phyloP scores from a whole-genome alignment of 2,888 invertebrate genomes.

The Stomorhina lunata region DNA sequence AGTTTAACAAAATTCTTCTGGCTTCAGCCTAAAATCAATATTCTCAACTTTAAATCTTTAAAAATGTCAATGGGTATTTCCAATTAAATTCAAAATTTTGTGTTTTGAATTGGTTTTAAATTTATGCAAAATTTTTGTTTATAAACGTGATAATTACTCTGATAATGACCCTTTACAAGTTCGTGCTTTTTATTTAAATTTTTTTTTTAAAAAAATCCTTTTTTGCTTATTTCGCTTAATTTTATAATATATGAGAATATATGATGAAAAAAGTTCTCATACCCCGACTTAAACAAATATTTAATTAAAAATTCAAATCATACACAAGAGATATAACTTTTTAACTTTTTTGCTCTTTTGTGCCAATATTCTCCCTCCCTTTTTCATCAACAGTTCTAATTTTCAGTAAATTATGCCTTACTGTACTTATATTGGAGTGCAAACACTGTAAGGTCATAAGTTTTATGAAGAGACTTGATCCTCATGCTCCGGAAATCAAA shows the following conservation, averaged over 20 bases:
- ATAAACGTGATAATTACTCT: constrained; percentile 56
- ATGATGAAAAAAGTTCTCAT: constrained; percentile 8
- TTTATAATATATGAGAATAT: not conserved
- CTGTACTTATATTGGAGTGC: too few species aligned
- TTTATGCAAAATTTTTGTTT: not conserved
- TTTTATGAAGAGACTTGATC: too few species aligned
- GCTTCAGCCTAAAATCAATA: not conserved
- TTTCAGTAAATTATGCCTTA: not conserved
- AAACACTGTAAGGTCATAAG: too few species aligned
- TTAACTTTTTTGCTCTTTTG: not conserved
- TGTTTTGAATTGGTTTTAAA: constrained; percentile 1
- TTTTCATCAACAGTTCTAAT: not conserved
- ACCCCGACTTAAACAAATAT: constrained; percentile 40
- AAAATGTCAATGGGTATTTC: not conserved
- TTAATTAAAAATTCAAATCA: constrained; percentile 64
- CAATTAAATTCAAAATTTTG: too few species aligned
- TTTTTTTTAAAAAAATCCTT: not conserved
- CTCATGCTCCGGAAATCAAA: too few species aligned
- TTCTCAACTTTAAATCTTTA: not conserved
- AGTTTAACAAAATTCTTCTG: constrained; percentile 21
- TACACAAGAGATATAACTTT: constrained; percentile 46
- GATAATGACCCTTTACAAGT: constrained; percentile 48
- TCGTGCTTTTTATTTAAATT: not conserved
- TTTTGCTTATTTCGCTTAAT: not conserved
- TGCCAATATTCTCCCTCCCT: not conserved